A percentile compares a stretch with the other conserved stretches of the same genome.
phyloP scores from a whole-genome alignment of 2,888 invertebrate species.

The Eutolmus rufibarbis region DNA sequence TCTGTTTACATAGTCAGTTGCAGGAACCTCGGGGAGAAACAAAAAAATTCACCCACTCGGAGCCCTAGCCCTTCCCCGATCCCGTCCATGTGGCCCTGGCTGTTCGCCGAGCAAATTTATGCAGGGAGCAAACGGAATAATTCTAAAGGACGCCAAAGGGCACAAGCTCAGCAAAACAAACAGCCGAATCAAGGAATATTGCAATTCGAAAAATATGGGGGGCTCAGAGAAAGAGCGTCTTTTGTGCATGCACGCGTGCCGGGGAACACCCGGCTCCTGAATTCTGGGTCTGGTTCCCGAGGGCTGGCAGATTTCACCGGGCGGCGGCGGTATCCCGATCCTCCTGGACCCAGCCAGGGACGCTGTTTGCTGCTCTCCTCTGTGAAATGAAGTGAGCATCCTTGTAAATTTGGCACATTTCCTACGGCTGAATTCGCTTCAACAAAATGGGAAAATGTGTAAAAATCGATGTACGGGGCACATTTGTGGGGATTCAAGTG shows the following conservation, averaged over 20 bases:
- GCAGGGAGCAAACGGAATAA: conserved; percentile 37
- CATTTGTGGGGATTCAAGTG: neutral
- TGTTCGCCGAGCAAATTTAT: conserved; percentile 17
- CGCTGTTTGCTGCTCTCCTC: neutral
- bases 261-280: neutral
- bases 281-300: neutral
- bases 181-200: conserved; percentile 41
- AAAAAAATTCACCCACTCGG: neutral
- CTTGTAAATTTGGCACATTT: conserved; percentile 28
- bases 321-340: neutral
- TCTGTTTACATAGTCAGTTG: neutral
- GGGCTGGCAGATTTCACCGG: neutral
- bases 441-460: conserved; percentile 12
- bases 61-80: neutral
- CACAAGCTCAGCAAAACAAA: conserved; percentile 44
- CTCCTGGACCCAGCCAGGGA: neutral
- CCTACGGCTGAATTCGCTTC: neutral
- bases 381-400: conserved; percentile 1
- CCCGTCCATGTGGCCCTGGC: neutral
- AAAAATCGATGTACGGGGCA: conserved; percentile 3
- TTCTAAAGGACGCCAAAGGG: conserved; percentile 44
- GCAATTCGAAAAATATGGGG: conserved; percentile 33
- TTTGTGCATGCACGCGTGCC: conserved; percentile 10
- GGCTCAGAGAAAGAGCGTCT: neutral
- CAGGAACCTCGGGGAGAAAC: neutral